Base-by-base conservation (phyloP, 2,113 vertebrate species). In the Symphodus melops region DNA sequence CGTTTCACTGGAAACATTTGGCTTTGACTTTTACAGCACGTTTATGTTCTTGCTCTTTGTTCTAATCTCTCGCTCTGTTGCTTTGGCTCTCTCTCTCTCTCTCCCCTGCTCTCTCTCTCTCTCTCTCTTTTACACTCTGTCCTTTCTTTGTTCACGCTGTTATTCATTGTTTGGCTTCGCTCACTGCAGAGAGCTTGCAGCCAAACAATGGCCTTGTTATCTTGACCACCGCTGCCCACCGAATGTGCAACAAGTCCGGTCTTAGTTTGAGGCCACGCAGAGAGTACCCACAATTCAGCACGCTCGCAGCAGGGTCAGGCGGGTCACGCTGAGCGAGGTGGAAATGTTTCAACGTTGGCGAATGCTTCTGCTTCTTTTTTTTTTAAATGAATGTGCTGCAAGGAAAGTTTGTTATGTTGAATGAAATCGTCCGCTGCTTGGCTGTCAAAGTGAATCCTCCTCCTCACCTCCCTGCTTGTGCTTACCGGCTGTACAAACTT, bases 141-240 rank as follows among this genome's bases (percentile, higher is more conserved):
- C 76, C 73, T 76, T 46, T 87, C 83, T 89, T 89, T 87, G 84
- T 86, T 77, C 76, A 25, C 23, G 51, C 76, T 84, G 78, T 85
- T 78, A 81, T 86, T 85, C 75, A 81, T 91, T 92, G 93, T 93
- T 91, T 81, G 86, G 53, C 79, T 90, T 82, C 77, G 84, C 83
- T 72, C 56, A 72, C 79, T 68, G 44, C 63, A 79, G 67, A 71
- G 56, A 4, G 85, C 69, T 78, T 64, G 68, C 75, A 77, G 82
- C 58, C 58, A 79, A 84, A 92, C 89, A 92, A 90, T 87, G 73
- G 79, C 70, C 76, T 76, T 83, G 84, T 90, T 91, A 91, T 91
- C 80, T 78, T 25, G 60, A 65, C 60, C 46, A 73, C 68, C 81
- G 68, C 76, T 71, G 58, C 69, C 79, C 82, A 65, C 81, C 80